Percentiles rank a stretch among this genome's conserved stretches.
These are phyloP conservation scores for Drosophila trapezifrons DNA, from an alignment of 1,140 invertebrate genomes.

Conservation along the genomic window DNA sequence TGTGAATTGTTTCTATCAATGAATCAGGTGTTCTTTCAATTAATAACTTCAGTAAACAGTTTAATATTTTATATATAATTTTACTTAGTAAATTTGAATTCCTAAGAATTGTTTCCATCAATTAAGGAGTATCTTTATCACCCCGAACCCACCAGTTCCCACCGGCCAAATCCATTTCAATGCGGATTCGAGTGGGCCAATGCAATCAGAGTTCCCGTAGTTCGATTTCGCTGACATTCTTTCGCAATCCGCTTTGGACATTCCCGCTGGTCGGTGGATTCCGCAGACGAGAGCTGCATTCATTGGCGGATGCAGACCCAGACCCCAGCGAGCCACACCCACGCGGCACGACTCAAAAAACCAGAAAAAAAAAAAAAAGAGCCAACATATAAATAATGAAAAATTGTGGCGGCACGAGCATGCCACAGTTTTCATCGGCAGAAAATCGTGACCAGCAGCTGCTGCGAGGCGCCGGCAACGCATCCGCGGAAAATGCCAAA, in stretches of 20 bases:
- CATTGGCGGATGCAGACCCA: slow-evolving; percentile 18
- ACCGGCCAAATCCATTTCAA: slow-evolving; percentile 10
- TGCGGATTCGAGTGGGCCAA: slow-evolving; percentile 22
- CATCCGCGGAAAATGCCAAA: slow-evolving; percentile 69
- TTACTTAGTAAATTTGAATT: no score
- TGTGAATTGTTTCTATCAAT: not conserved
- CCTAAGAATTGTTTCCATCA: not conserved
- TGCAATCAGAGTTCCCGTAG: slow-evolving; percentile 18
- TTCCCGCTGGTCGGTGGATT: slow-evolving; percentile 45
- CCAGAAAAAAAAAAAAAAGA: not conserved
- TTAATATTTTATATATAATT: no score
- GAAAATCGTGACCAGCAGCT: slow-evolving; percentile 33
- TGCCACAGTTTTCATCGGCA: slow-evolving; percentile 63
- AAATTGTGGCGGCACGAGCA: slow-evolving; percentile 29
- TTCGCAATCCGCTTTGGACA: slow-evolving; percentile 36
- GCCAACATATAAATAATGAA: slow-evolving; percentile 19
- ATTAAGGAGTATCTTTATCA: no score
- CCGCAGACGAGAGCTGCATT: slow-evolving; percentile 33
- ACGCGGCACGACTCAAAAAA: slow-evolving; percentile 37
- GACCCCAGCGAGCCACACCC: slow-evolving; percentile 40
- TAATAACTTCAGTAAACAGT: no score
- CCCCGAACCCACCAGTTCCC: not conserved
- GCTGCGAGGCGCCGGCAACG: slow-evolving; percentile 35
- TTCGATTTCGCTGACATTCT: slow-evolving; percentile 37
- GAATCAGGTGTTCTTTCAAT: no score